Evolutionary conservation across 2,888 invertebrate genomes (phyloP), one percentile per base, ranked within the genome.

Genomic region (Hesperia comma): DNA sequence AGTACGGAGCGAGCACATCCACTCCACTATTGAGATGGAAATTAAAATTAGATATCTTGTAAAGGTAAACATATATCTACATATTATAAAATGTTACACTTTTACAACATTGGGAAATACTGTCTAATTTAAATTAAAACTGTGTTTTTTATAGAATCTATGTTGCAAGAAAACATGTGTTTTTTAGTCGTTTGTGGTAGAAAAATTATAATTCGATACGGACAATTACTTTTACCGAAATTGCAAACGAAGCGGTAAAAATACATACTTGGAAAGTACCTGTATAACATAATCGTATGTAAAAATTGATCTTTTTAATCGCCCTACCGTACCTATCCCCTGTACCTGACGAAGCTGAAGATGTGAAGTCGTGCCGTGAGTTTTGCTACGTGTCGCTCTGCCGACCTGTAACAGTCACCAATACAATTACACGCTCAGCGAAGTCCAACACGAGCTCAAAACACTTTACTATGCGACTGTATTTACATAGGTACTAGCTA

Each of bases 341-440:
- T 21, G 12, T 57, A 57, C 57, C 57, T 56, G 57, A 49, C 49
- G 57, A 56, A 63, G 63, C 46, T 46, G 46, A 63, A 40, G 63
- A 63, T 51, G 46, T 37, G 56, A 33, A 55, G 63, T 61, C 61
- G 77, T 77, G 77, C 79, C 80, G 82, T 84, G 84, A 86, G 84
- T 85, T 87, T 85, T 86, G 83, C 81, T 86, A 83, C 84, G 82
- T 85, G 86, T 37, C 63, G 57, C 63, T 37, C 26, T 49, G 63
- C 51, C 37, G 63, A 49, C 49, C 57, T 49, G 56, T 26, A 51
- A 57, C 62, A 67, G 54, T 64, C 69, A 67, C 61, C 69, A 68
- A 66, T 67, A 68, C 41, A 70, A 68, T 67, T 64, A 63, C 58
- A 41, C 17, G 55, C 56, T 56, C 56, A 49, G 46, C 49, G 56